Conservation (phyloP, 2,888 invertebrate genomes). For the Apodemia duryi region DNA sequence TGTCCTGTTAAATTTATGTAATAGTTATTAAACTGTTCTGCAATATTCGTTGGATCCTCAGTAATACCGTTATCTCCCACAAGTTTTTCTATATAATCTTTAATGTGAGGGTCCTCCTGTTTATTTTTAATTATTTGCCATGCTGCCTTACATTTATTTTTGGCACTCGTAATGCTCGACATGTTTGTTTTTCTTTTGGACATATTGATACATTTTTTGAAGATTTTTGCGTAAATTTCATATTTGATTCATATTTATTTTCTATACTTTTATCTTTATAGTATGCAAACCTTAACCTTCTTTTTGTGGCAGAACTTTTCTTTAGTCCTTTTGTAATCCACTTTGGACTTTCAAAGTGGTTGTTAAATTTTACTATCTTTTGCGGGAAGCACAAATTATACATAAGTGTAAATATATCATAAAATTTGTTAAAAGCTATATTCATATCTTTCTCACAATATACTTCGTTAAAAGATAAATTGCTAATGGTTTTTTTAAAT, state of each 20-base stretch:
- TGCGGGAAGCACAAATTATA: background rate
- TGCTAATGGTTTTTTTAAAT: background rate
- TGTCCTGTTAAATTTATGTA: background rate
- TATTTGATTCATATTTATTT: no score
- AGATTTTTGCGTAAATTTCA: no score
- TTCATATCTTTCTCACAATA: background rate
- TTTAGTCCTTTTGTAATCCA: background rate
- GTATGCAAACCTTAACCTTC: no score
- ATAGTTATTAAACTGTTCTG: background rate
- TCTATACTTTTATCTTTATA: no score
- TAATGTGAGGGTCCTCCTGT: background rate
- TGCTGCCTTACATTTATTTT: background rate
- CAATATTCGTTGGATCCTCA: background rate
- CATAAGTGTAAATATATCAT: background rate
- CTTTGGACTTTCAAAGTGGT: background rate
- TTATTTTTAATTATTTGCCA: background rate
- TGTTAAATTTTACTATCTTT: background rate
- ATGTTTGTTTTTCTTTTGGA: no score
- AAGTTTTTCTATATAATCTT: background rate
- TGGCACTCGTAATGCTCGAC: no score
- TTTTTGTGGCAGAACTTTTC: background rate
- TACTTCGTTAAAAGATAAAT: background rate
- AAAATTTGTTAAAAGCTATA: background rate
- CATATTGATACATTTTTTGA: no score
- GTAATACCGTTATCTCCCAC: background rate